Evolutionary conservation across 2,797 vertebrate genomes (phyloP), one percentile per base, ranked within the genome.

Genomic region (Neosilurus hyrtlii): DNA sequence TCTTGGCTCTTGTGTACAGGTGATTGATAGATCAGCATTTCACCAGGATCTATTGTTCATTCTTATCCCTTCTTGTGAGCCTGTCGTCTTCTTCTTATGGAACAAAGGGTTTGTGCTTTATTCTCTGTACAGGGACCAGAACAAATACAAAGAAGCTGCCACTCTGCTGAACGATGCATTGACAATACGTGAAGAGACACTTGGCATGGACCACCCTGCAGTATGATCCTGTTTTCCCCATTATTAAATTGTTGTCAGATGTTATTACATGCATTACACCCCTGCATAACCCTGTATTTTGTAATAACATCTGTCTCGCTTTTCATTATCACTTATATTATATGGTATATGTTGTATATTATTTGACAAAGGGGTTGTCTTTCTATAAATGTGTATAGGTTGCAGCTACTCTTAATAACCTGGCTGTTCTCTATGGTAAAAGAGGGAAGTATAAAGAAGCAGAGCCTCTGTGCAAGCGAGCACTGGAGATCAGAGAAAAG

Each of bases 61-160:
- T 37, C 43, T 22, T 49, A 37, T 66, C 43, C 20, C 16, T 3
- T 18, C 35, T 51, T 61, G 15, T 30, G 49, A 61, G 15, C 26
- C 9, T 14, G 43, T 43, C 37, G 37, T 43, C 43, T 43, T 43
- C 43, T 4, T 43, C 43, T 43, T 43, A 37, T 68, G 76, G 54
- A 63, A 2, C 20, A 56, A 26, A 59, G 9, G 3, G 6, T 20
- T 20, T 68, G 70, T 8, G 24, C 67, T 18, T 77, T 74, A 77
- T 75, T 15, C 81, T 72, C 20, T 80, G 43, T 2, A 2, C 86
- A 97, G 96, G 87, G 96, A 97, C 88, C 96, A 97, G 88, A 97
- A 96, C 89, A 97, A 96, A 89, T 97, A 96, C 88, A 96, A 96
- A 88, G 96, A 97, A 83, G 96, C 96, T 22, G 95, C 96, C 0